Evolutionary conservation across 2,797 vertebrate species (phyloP).

Genomic region (Crocidura indochinensis): DNA sequence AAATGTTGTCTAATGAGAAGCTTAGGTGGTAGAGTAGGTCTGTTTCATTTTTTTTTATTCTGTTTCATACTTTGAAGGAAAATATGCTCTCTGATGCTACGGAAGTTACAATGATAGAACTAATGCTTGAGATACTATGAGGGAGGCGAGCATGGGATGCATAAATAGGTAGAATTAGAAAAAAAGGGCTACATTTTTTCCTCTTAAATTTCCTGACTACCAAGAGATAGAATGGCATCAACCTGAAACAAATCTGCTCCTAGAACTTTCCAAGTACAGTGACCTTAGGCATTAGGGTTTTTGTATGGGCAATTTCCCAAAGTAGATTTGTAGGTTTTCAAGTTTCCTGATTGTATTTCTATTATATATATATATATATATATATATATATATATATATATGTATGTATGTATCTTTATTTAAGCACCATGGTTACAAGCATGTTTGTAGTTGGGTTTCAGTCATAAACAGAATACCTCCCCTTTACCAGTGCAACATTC

Average conservation of each 20-base stretch:
- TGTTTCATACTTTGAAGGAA: not conserved
- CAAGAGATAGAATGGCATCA: not conserved
- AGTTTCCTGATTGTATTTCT: too few species aligned
- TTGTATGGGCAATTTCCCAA: not conserved
- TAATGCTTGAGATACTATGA: not conserved
- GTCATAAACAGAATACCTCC: too few species aligned
- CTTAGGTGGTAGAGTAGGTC: not conserved
- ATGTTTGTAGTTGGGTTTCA: too few species aligned
- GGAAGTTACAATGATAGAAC: not conserved
- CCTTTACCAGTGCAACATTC: too few species aligned
- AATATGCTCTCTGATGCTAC: not conserved
- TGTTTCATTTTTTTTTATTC: not conserved
- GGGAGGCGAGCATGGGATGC: not conserved
- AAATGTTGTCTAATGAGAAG: not conserved
- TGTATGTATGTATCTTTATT: too few species aligned
- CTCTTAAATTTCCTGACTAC: not conserved
- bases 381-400: too few species aligned
- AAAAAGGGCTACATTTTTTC: not conserved
- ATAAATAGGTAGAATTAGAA: not conserved
- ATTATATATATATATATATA: too few species aligned
- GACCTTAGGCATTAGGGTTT: not conserved
- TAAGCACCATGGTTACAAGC: too few species aligned
- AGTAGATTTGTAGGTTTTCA: not conserved
- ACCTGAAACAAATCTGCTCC: not conserved
- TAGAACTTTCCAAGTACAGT: not conserved